These are phyloP conservation scores for Arctia plantaginis DNA, from an alignment of 2,888 invertebrate genomes.

Conservation along the genomic window DNA sequence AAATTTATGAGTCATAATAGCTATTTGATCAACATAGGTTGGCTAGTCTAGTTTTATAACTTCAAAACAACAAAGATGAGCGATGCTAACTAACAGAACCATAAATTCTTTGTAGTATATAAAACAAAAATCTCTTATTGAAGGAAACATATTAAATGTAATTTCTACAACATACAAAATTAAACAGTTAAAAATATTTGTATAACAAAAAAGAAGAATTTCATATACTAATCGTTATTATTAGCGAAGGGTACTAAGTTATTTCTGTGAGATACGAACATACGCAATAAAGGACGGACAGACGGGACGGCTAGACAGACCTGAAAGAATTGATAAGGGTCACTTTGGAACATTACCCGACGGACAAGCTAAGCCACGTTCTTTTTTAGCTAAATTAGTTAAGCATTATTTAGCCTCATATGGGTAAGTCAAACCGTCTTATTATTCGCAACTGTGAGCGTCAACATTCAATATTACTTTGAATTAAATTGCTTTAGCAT, in stretches of 20 bases:
- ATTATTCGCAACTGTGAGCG: background rate
- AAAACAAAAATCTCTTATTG: background rate
- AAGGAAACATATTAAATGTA: background rate
- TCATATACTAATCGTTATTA: slow-evolving; percentile 40
- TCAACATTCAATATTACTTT: background rate
- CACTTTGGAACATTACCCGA: slow-evolving; percentile 60
- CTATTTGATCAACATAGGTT: background rate
- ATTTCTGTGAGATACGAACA: slow-evolving; percentile 46
- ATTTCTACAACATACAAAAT: background rate
- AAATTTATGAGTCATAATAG: background rate
- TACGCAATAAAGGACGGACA: slow-evolving; percentile 59
- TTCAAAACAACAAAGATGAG: background rate
- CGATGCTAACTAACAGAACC: background rate
- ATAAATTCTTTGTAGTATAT: background rate
- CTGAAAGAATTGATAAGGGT: slow-evolving; percentile 71
- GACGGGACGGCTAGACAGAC: slow-evolving; percentile 55
- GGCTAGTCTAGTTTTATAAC: background rate
- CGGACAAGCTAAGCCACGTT: slow-evolving; percentile 49
- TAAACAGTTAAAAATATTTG: slow-evolving; percentile 1
- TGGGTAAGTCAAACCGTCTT: slow-evolving; percentile 17
- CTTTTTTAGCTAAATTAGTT: slow-evolving; percentile 54
- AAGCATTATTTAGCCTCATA: slow-evolving; percentile 33
- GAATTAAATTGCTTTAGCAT: background rate
- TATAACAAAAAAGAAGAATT: slow-evolving; percentile 31
- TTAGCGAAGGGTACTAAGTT: slow-evolving; percentile 38